These are phyloP conservation scores for Drosophila setifemur DNA, from an alignment of 1,140 invertebrate species.

Conservation along the genomic window DNA sequence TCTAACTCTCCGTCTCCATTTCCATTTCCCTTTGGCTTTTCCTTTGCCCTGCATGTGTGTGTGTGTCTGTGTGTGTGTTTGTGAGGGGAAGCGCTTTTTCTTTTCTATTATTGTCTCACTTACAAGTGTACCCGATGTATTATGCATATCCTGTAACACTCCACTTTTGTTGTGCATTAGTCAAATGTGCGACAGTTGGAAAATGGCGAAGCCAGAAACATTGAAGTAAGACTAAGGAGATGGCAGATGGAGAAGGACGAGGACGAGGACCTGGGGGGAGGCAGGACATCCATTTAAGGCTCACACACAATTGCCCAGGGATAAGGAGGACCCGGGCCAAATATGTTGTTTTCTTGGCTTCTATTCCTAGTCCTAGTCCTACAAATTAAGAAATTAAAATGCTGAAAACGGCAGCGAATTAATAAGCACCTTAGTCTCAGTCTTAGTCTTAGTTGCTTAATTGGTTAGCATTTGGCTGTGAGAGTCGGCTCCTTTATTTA, in stretches of 20 bases:
- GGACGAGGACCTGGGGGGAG: not conserved
- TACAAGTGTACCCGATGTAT: constrained; percentile 80
- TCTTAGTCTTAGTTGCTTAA: constrained; percentile 45
- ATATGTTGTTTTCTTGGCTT: constrained; percentile 40
- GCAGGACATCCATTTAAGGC: constrained; percentile 51
- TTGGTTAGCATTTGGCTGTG: constrained; percentile 55
- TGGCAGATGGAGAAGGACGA: not conserved
- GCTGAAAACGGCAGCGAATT: constrained; percentile 53
- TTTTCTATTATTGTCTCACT: constrained; percentile 81
- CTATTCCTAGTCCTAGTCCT: not conserved
- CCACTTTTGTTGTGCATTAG: constrained; percentile 81
- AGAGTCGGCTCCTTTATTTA: constrained; percentile 42
- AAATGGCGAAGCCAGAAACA: constrained; percentile 48
- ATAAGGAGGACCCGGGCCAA: constrained; percentile 24
- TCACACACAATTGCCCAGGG: constrained; percentile 65
- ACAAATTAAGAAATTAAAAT: constrained; percentile 77
- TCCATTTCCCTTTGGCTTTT: too few species aligned
- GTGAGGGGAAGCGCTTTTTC: constrained; percentile 60
- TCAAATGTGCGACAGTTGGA: constrained; percentile 78
- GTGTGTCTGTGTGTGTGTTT: constrained; percentile 22
- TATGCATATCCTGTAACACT: constrained; percentile 81
- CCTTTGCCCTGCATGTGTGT: too few species aligned
- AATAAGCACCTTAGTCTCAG: constrained; percentile 68
- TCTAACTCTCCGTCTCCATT: constrained; percentile 21
- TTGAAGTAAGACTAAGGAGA: constrained; percentile 1